Evolutionary conservation across 2,113 vertebrate species (phyloP).

Genomic region (Trachemys scripta): DNA sequence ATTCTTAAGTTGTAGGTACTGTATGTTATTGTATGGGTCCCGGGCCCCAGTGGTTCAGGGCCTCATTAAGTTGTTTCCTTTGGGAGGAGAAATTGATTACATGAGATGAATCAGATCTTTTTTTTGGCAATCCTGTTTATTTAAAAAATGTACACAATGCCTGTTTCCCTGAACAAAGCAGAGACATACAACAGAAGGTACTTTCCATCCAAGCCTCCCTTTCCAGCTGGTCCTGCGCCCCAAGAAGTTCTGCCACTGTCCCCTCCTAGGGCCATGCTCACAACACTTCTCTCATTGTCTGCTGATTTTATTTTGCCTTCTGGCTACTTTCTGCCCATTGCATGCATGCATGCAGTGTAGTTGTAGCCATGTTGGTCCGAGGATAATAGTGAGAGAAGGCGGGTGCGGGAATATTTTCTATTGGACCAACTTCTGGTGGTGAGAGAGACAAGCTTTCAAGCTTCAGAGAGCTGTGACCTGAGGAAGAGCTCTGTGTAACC

Average conservation of each 20-base stretch:
- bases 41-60: not conserved
- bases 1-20: not conserved
- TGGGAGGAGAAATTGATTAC: not conserved
- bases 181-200: not conserved
- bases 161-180: not conserved
- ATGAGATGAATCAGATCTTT: no score
- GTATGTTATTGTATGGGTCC: not conserved
- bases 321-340: no score
- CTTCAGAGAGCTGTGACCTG: no score
- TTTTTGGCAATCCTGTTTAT: not conserved
- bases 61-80: not conserved
- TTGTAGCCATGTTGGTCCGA: no score
- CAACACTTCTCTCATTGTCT: no score
- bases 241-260: not conserved
- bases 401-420: no score
- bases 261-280: accelerated
- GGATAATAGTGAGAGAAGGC: no score
- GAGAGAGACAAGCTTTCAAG: no score
- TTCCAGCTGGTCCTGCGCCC: not conserved
- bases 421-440: no score
- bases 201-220: not conserved
- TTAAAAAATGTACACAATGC: not conserved
- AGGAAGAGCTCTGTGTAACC: no score
- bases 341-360: no score
- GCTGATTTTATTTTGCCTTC: no score